phyloP scores from a whole-genome alignment of 2,797 vertebrate species.

The Denticeps clupeoides region DNA sequence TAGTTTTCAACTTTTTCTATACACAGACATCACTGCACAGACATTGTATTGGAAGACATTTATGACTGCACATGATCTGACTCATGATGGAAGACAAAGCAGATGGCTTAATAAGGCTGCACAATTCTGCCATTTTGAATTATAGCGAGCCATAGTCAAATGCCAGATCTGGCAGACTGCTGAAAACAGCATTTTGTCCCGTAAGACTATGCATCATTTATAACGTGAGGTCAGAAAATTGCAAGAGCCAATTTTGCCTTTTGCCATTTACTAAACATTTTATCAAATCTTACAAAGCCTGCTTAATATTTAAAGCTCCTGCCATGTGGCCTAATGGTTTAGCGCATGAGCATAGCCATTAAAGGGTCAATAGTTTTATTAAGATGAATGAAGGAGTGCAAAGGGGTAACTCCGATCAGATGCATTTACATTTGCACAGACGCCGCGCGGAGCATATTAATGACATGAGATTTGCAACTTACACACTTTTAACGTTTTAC shows the following conservation, averaged over 20 bases:
- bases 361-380: constrained; percentile 67
- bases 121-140: constrained; percentile 44
- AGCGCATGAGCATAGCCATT: constrained; percentile 58
- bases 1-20: no score
- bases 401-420: constrained; percentile 57
- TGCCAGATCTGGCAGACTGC: constrained; percentile 39
- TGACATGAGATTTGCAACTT: neutral
- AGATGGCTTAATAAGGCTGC: neutral
- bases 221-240: constrained; percentile 28
- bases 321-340: constrained; percentile 56
- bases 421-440: constrained; percentile 44
- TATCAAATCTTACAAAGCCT: constrained; percentile 60
- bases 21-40: no score
- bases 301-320: constrained; percentile 63
- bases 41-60: no score
- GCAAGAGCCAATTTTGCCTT: constrained; percentile 32
- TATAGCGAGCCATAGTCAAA: constrained; percentile 39
- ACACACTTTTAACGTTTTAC: neutral
- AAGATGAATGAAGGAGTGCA: constrained; percentile 61
- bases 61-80: neutral
- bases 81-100: neutral
- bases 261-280: constrained; percentile 58
- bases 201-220: constrained; percentile 56
- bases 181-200: constrained; percentile 48
- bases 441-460: constrained; percentile 48